Percentiles rank a stretch among this genome's conserved stretches.
phyloP scores from a whole-genome alignment of 2,113 vertebrate genomes.

The Alces alces region DNA sequence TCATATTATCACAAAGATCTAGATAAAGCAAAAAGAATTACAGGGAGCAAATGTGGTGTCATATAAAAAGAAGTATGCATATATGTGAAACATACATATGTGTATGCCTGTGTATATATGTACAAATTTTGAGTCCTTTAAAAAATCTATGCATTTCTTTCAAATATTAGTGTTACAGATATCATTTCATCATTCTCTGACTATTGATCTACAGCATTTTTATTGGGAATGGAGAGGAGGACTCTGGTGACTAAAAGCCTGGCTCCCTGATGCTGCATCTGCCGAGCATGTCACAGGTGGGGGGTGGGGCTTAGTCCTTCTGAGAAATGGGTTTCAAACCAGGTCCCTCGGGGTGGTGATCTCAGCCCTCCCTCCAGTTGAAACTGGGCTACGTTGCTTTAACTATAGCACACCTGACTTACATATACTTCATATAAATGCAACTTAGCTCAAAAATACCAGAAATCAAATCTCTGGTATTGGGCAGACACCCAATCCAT shows the following conservation, averaged over 20 bases:
- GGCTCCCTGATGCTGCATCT: background rate
- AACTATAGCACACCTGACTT: background rate
- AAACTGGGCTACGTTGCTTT: rapidly evolving
- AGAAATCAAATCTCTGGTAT: background rate
- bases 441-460: background rate
- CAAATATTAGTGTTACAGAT: background rate
- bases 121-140: background rate
- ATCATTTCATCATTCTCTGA: background rate
- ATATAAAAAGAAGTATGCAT: background rate
- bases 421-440: background rate
- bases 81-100: background rate
- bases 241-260: background rate
- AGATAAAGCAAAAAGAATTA: constrained; percentile 46
- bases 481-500: background rate
- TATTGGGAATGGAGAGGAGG: background rate
- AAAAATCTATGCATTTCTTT: background rate
- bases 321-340: background rate
- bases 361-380: background rate
- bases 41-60: background rate
- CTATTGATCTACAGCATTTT: background rate
- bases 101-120: background rate
- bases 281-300: background rate
- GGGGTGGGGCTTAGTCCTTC: background rate
- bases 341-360: background rate
- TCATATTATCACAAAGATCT: background rate